Evolutionary conservation across 2,113 vertebrate species (phyloP), one percentile per base, ranked within the genome.

Genomic region (Promerops cafer): DNA sequence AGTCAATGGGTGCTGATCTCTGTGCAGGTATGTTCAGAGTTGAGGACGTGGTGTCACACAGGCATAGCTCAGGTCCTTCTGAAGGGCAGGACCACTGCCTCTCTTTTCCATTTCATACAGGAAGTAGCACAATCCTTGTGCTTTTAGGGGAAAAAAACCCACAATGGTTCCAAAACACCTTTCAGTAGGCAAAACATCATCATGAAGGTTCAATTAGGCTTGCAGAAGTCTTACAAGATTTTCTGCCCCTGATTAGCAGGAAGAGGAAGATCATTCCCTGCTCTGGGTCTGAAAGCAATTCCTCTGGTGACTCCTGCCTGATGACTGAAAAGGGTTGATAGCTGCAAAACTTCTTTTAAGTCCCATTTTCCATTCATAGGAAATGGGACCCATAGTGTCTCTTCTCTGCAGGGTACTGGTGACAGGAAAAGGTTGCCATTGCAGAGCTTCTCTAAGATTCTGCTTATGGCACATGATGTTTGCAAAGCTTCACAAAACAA

Each of bases 101-200:
- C 33, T 47, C 27, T 50, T 27, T 80, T 54, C 16, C 27, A 53
- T 49, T 44, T 87, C 59, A 52, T 27, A 71, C 3, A 64, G 31
- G 22, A 87, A 83, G 37, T 6, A 45, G 14, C 37, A 78, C 3
- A 54, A 13, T 42, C 23, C 20, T 66, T 52, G 3, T 52, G 57
- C 24, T 16, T 63, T 79, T 64, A 28, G 10, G 8, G 15, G 1
- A 4, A 35, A 71, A 8, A 68, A 22, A 0, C 0, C 3, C 47
- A 47, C 1, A 1, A 3, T 12, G 9, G 3, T 23, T 61, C 69
- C 69, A 81, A 65, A 15, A 63, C 16, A 82, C 20, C 15, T 63
- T 90, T 71, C 35, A 71, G 28, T 3, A 66, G 42, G 37, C 22
- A 65, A 87, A 91, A 40, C 6, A 35, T 16, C 13, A 74, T 47